These are phyloP conservation scores for Reticulitermes lucifugus DNA, from an alignment of 2,888 invertebrate species.

Conservation along the genomic window DNA sequence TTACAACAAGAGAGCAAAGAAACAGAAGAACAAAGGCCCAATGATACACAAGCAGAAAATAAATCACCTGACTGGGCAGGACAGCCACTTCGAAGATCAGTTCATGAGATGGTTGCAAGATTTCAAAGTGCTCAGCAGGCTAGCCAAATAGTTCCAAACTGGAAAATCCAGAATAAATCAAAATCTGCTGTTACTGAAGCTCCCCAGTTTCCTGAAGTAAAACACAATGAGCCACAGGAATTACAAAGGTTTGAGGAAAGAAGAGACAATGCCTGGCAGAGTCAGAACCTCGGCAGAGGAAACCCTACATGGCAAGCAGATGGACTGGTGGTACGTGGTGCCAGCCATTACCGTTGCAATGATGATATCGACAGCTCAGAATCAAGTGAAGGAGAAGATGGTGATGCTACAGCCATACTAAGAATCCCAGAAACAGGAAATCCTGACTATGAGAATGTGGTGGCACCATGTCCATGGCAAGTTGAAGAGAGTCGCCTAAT, in stretches of 20 bases:
- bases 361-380: slow-evolving; percentile 68
- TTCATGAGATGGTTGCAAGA: slow-evolving; percentile 73
- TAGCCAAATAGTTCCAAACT: slow-evolving; percentile 39
- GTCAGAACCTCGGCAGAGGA: slow-evolving; percentile 30
- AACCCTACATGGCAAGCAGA: slow-evolving; percentile 37
- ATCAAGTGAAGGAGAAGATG: slow-evolving; percentile 70
- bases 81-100: slow-evolving; percentile 66
- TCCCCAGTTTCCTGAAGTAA: not conserved
- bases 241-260: not conserved
- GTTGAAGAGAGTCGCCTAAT: slow-evolving; percentile 44
- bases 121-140: slow-evolving; percentile 63
- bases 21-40: slow-evolving; percentile 6
- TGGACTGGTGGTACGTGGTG: not conserved
- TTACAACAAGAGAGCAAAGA: slow-evolving; percentile 23
- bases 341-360: slow-evolving; percentile 41
- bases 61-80: slow-evolving; percentile 43
- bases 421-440: slow-evolving; percentile 60
- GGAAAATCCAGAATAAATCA: slow-evolving; percentile 12
- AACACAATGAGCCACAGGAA: not conserved
- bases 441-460: slow-evolving; percentile 70
- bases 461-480: slow-evolving; percentile 30
- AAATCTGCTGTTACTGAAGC: not conserved
- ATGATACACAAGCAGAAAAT: not conserved
- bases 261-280: not conserved
- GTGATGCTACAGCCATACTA: slow-evolving; percentile 60